phyloP scores from a whole-genome alignment of 2,113 vertebrate species.

The Geococcyx californianus region DNA sequence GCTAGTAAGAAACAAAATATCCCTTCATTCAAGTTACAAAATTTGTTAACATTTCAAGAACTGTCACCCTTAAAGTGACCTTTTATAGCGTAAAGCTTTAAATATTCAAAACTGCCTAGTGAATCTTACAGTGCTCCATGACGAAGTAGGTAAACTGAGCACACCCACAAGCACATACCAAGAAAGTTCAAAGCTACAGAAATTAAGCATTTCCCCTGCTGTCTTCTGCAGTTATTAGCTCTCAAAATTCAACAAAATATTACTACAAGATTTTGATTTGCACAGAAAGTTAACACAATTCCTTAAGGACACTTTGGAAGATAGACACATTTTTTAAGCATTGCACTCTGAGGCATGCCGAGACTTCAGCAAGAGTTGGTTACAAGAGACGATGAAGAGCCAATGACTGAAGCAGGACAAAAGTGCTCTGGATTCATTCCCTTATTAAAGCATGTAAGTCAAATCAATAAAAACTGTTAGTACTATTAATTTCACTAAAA shows the following conservation, averaged over 20 bases:
- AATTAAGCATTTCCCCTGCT: not conserved
- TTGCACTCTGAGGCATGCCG: not conserved
- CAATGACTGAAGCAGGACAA: not conserved
- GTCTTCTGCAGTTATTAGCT: not conserved
- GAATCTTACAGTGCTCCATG: not conserved
- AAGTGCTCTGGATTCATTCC: not conserved
- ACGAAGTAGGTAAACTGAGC: not conserved
- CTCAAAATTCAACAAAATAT: not conserved
- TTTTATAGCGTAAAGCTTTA: not conserved
- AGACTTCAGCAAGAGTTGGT: not conserved
- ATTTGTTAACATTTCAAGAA: not conserved
- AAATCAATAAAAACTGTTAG: not conserved
- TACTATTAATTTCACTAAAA: not conserved
- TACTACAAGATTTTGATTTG: not conserved
- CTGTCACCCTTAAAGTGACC: not conserved
- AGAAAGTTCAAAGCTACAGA: not conserved
- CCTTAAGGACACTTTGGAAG: not conserved
- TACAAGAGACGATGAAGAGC: not conserved
- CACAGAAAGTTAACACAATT: not conserved
- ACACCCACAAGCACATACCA: not conserved
- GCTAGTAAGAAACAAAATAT: not conserved
- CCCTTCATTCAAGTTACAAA: not conserved
- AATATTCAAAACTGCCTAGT: not conserved
- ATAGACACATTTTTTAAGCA: not conserved
- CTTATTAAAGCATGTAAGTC: not conserved